Percentiles rank a stretch among this genome's conserved stretches.
Conservation (phyloP, 1,140 invertebrate genomes). For the Scaptomyza pallida region DNA sequence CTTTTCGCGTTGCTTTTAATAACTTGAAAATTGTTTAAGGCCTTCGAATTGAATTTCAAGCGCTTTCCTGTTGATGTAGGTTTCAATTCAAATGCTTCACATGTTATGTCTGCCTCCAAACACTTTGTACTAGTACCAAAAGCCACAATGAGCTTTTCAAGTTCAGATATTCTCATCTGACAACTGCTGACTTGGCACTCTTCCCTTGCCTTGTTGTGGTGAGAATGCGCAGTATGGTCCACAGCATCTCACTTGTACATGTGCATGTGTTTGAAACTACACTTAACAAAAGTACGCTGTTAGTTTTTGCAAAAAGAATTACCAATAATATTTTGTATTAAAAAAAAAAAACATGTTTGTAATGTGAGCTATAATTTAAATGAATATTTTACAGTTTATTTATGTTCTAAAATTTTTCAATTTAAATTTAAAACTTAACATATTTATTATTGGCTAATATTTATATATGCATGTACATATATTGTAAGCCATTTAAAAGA, state of each 20-base stretch:
- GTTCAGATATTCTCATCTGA: slow-evolving; percentile 7
- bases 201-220: slow-evolving; percentile 27
- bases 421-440: too few species aligned
- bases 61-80: slow-evolving; percentile 47
- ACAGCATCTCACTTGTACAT: neutral
- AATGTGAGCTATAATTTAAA: too few species aligned
- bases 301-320: too few species aligned
- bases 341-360: too few species aligned
- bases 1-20: slow-evolving; percentile 76
- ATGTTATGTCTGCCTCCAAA: slow-evolving; percentile 40
- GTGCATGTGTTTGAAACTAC: neutral
- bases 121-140: slow-evolving; percentile 17
- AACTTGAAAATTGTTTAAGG: slow-evolving; percentile 71
- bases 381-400: too few species aligned
- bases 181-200: slow-evolving; percentile 2
- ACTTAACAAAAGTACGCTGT: slow-evolving; percentile 7
- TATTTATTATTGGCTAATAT: too few species aligned
- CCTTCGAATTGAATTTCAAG: slow-evolving; percentile 49
- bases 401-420: too few species aligned
- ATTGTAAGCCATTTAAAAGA: too few species aligned
- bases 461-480: too few species aligned
- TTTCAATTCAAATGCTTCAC: slow-evolving; percentile 17
- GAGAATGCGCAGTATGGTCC: slow-evolving; percentile 32
- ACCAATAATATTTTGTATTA: too few species aligned
- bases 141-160: slow-evolving; percentile 47